A percentile compares a stretch with the other conserved stretches of the same genome.
These are phyloP conservation scores for Proteles cristata DNA, from an alignment of 2,113 vertebrate species.

Conservation along the genomic window DNA sequence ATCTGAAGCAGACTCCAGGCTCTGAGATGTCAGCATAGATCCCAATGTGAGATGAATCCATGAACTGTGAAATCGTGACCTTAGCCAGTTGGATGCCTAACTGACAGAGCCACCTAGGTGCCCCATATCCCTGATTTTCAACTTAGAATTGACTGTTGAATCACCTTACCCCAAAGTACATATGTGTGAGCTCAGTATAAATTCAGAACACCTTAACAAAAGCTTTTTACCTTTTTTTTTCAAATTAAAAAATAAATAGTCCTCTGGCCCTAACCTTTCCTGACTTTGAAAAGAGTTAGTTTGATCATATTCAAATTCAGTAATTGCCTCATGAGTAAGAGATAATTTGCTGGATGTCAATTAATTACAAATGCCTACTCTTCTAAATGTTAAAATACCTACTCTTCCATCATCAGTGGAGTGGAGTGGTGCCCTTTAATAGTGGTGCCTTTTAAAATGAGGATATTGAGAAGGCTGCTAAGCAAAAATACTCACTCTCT, in stretches of 20 bases:
- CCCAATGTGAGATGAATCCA: too few species aligned
- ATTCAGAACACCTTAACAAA: neutral
- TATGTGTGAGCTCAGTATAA: neutral
- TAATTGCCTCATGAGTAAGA: neutral
- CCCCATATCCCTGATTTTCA: conserved; percentile 10
- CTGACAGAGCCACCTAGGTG: too few species aligned
- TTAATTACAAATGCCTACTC: neutral
- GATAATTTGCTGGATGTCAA: neutral
- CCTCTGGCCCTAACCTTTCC: neutral
- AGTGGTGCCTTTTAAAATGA: neutral
- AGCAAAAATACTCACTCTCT: neutral
- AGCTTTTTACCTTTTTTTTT: neutral
- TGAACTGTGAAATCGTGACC: too few species aligned
- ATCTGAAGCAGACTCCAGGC: too few species aligned
- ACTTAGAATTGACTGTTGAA: neutral
- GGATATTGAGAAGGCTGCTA: neutral
- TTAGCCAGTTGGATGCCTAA: too few species aligned
- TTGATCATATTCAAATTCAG: neutral
- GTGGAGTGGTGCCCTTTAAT: neutral
- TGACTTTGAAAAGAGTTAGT: conserved; percentile 27
- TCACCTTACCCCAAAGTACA: neutral
- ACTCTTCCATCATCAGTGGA: neutral
- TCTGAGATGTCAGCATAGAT: too few species aligned
- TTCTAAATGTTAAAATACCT: neutral
- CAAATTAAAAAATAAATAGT: neutral